A percentile compares a stretch with the other conserved stretches of the same genome.
phyloP scores from a whole-genome alignment of 2,797 vertebrate genomes.

The Meda fulgida region DNA sequence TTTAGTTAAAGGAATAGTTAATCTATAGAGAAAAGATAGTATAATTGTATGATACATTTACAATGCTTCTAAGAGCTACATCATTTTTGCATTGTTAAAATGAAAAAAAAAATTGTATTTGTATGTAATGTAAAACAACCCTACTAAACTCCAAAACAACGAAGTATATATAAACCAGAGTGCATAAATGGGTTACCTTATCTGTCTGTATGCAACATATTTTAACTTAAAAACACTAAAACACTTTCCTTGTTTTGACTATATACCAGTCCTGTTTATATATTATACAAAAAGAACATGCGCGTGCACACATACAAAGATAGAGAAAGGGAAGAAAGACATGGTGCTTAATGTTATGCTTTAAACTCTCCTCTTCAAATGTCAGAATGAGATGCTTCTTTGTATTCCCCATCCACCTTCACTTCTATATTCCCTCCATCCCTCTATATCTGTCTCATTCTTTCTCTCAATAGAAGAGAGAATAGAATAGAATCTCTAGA shows the following conservation, averaged over 20 bases:
- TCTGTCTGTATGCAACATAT: neutral
- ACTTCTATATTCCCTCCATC: no score
- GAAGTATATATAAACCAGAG: neutral
- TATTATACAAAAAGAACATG: neutral
- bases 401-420: no score
- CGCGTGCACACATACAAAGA: neutral
- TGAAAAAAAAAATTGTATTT: neutral
- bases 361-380: no score
- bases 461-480: no score
- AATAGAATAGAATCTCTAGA: no score
- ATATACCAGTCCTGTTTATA: slow-evolving; percentile 11
- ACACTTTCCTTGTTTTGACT: neutral
- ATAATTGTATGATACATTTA: neutral
- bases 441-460: no score
- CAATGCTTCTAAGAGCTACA: neutral
- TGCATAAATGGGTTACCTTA: neutral
- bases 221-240: neutral
- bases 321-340: neutral
- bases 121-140: neutral
- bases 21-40: neutral
- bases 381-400: no score
- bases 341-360: neutral
- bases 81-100: neutral
- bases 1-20: neutral
- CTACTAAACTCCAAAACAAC: neutral